Base-by-base conservation (phyloP, 2,113 vertebrate species). In the Myiopsitta monachus region DNA sequence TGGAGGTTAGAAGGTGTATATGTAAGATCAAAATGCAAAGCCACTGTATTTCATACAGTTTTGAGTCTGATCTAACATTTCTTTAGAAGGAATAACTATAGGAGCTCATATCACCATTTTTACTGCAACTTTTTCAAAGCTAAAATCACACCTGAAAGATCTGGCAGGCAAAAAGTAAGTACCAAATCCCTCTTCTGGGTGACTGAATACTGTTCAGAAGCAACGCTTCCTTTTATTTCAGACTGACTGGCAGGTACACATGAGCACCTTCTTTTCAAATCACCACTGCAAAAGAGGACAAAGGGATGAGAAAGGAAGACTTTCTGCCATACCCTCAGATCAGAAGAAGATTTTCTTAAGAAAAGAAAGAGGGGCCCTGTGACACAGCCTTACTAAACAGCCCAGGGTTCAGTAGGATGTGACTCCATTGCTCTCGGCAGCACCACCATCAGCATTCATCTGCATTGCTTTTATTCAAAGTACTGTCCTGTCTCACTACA, bases 341-440 rank as follows among this genome's bases (percentile, higher is more conserved):
- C 22, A 79, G 47, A 70, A 66, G 9, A 6, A 62, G 39, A 79
- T n/a, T 79, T 67, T 67, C 36, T 18, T 57, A n/a, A 59, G 33
- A 23, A n/a, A 36, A 59, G 31, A 63, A 49, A 62, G 26, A 69
- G 9, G 7, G 3, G 12, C 75, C 12, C 39, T 61, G 16, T 41
- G 41, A 28, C 33, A 57, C 1, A 0, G 3, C 7, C 5, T 23
- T 9, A 17, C 4, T n/a, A 41, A 66, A 55, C 18, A 22, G 27
- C 13, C 30, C 23, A 11, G 30, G 21, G 13, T 15, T 59, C 22
- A n/a, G 8, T 46, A n/a, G 28, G 23, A 44, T 51, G 14, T 11
- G 14, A 24, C 67, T 77, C 28, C 12, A 7, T 3, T 27, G 36
- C 27, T 55, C 59, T 83, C n/a, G 39, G 17, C 4, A 54, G 3